Evolutionary conservation across 2,113 vertebrate species (phyloP), one percentile per base, ranked within the genome.

Genomic region (Aegithalos caudatus): DNA sequence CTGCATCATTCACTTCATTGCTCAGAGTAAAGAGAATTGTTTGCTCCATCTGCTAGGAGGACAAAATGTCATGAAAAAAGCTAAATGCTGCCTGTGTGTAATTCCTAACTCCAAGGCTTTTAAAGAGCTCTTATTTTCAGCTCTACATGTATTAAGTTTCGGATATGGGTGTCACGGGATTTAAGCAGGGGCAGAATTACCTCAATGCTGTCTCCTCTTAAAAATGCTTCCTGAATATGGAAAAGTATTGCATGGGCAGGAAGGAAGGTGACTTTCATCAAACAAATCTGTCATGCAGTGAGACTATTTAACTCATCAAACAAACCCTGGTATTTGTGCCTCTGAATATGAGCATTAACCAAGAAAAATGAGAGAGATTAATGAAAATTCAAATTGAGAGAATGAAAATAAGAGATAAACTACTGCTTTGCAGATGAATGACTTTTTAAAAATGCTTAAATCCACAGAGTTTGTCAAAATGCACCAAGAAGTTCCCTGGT

Each of bases 261-360:
- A 95, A 96, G 94, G 95, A 96, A 95, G 81, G 96, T 97, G 93
- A 96, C 86, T 95, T 97, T 96, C 95, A 96, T 97, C 94, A 92
- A 92, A 82, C 89, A 87, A 88, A 96, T 97, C 91, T 97, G 94
- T 97, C 94, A 94, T 79, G 93, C 88, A 87, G 70, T 38, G 86
- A 81, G 91, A 79, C 83, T 91, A 92, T 93, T 93, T 88, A 89
- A 92, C 83, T 95, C 89, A 95, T 94, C 89, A 76, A 92, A 87
- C 53, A 50, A 95, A 74, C 61, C 40, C 57, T 87, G 56, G 79
- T 62, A 80, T 88, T 83, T 77, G 28, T 88, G 64, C 60, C 38
- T 83, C 71, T 96, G 92, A 95, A 93, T 88, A 90, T 88, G 67
- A 86, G 71, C 92, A 78, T 86, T 96, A 94, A 93, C 69, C n/a